Conservation (phyloP, 1,140 invertebrate genomes). For the Wasmannia auropunctata region DNA sequence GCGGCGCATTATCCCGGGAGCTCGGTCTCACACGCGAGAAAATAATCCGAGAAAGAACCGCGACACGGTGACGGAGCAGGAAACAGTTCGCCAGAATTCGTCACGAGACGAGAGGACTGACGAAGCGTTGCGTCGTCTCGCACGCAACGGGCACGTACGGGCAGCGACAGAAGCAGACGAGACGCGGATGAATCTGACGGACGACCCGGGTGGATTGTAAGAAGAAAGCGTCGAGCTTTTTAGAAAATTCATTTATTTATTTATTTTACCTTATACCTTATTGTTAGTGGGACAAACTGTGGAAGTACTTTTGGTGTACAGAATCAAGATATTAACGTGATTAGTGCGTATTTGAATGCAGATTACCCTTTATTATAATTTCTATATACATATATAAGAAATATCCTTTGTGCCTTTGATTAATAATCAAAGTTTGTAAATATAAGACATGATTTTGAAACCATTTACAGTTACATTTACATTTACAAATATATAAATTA, state of each 20-base stretch:
- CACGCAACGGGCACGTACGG: not conserved
- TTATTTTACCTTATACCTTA: too few species aligned
- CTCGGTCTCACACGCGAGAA: not conserved
- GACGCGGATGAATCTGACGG: conserved; percentile 39
- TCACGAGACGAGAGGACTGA: not conserved
- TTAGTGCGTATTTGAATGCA: not conserved
- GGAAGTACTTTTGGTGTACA: not conserved
- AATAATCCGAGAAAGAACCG: not conserved
- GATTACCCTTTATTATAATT: not conserved
- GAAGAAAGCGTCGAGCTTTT: not conserved
- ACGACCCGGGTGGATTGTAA: conserved; percentile 23
- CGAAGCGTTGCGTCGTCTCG: conserved; percentile 8
- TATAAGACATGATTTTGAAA: not conserved
- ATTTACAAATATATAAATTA: not conserved
- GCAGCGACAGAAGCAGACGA: not conserved
- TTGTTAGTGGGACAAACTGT: not conserved
- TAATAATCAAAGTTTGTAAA: not conserved
- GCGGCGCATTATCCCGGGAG: not conserved
- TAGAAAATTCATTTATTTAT: not conserved
- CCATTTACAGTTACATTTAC: not conserved
- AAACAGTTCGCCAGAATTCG: conserved; percentile 6
- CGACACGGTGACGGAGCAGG: not conserved
- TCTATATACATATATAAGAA: not conserved
- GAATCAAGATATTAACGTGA: not conserved
- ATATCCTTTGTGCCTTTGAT: not conserved